Base-by-base conservation (phyloP, 2,797 vertebrate genomes). In the Cichlasoma orientale region DNA sequence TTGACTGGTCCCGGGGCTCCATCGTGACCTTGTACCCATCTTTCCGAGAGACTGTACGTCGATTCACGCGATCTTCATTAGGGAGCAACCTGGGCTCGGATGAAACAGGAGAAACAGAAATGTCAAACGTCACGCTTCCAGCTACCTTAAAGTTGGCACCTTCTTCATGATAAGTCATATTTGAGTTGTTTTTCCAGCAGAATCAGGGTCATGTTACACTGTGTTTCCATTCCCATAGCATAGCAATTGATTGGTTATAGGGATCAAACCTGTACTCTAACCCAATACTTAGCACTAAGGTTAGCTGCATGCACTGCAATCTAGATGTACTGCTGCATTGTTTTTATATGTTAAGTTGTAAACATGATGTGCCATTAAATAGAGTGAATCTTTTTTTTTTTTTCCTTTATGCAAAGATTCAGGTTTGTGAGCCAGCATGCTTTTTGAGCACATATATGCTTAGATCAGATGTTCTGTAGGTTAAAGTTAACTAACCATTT, bases 1-100 rank as follows among this genome's bases (percentile, higher is more conserved):
- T 96, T 72, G 87, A 94, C 23, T 93, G 88, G 94, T 77, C 95
- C 3, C 92, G 92, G 1, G 72, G 89, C 63, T 97, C 97, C 72
- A 89, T 97, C 76, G 23, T 90, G 33, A 95, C 85, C 29, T 74
- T 95, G 58, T 94, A 96, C 87, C 93, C 95, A 0, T 83, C 91
- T 38, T 41, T 97, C 4, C 84, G 88, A 0, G 76, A 93, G 11
- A 96, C 96, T 0, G 19, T 97, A 61, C 91, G 92, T 56, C 96
- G 95, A 61, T 87, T 96, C 23, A 93, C 95, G 0, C 75, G 87
- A 0, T 33, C 88, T n/a, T 95, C 94, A 11, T 14, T 86, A 5
- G 57, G 25, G 13, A 78, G 55, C 56, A 66, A 57, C 12, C n/a
- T 72, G 7, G 53, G 61, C 5, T 54, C 77, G 0, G 70, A 68